Conservation (phyloP, 2,888 invertebrate genomes). For the Caenorhabditis angaria region DNA sequence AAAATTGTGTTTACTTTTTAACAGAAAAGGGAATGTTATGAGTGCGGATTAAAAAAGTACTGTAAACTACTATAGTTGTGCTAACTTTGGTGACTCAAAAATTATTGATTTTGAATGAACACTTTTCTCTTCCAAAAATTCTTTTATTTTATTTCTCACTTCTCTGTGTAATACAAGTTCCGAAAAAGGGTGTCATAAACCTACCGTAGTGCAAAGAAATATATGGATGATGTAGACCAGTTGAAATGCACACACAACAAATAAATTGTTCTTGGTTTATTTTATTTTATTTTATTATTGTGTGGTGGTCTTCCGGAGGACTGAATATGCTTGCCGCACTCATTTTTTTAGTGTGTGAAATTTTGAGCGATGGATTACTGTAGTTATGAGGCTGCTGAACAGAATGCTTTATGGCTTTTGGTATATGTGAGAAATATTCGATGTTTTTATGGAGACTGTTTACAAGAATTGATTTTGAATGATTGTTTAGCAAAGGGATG, state of each 20-base stretch:
- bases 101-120: not conserved
- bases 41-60: not conserved
- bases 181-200: slow-evolving; percentile 26
- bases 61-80: not conserved
- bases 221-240: slow-evolving; percentile 12
- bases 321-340: not conserved
- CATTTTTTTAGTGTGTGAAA: not conserved
- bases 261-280: slow-evolving; percentile 45
- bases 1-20: too few relatives aligned
- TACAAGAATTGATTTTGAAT: too few relatives aligned
- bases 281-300: slow-evolving; percentile 35
- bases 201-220: slow-evolving; percentile 44
- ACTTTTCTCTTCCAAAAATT: too few relatives aligned
- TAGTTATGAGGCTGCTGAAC: not conserved
- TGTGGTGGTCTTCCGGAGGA: not conserved
- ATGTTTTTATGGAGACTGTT: not conserved
- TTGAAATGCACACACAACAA: slow-evolving; percentile 28
- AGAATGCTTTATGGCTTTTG: not conserved
- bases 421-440: not conserved
- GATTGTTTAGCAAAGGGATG: too few relatives aligned
- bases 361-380: not conserved
- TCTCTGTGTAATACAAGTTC: not conserved
- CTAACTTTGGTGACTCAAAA: not conserved
- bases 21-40: not conserved
- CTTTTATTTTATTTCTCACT: not conserved